Evolutionary conservation across 2,888 invertebrate genomes (phyloP).

Genomic region (Melikaiella ostensackeni): DNA sequence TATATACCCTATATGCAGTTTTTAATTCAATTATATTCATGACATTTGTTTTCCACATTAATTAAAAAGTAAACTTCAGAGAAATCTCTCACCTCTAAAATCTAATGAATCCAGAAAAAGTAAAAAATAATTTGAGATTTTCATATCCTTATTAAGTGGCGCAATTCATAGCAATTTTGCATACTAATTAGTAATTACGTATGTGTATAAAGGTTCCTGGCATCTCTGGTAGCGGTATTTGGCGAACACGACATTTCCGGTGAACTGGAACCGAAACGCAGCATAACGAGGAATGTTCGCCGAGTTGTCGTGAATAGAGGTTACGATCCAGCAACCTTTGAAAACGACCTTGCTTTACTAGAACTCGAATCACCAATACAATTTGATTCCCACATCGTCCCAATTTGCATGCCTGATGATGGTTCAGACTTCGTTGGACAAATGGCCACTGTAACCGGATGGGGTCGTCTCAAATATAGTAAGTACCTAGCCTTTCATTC

Average conservation of each 20-base stretch:
- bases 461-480: conserved; percentile 94
- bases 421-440: conserved; percentile 88
- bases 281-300: conserved; percentile 89
- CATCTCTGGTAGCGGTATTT: conserved; percentile 92
- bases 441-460: conserved; percentile 94
- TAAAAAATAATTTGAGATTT: background rate
- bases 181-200: conserved; percentile 4
- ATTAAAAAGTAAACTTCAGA: background rate
- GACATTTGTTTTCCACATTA: background rate
- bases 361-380: conserved; percentile 90
- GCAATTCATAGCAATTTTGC: background rate
- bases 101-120: background rate
- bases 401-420: conserved; percentile 93
- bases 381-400: conserved; percentile 93
- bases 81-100: background rate
- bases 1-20: no score
- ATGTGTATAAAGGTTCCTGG: conserved; percentile 84
- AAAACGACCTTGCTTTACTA: conserved; percentile 92
- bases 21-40: no score
- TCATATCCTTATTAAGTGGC: background rate
- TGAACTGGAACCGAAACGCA: conserved; percentile 87
- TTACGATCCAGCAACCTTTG: conserved; percentile 94
- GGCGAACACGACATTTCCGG: conserved; percentile 95
- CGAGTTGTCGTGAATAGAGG: conserved; percentile 92
- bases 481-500: conserved; percentile 58